These are phyloP conservation scores for Oophaga pumilio DNA, from an alignment of 2,113 vertebrate species.

Conservation along the genomic window DNA sequence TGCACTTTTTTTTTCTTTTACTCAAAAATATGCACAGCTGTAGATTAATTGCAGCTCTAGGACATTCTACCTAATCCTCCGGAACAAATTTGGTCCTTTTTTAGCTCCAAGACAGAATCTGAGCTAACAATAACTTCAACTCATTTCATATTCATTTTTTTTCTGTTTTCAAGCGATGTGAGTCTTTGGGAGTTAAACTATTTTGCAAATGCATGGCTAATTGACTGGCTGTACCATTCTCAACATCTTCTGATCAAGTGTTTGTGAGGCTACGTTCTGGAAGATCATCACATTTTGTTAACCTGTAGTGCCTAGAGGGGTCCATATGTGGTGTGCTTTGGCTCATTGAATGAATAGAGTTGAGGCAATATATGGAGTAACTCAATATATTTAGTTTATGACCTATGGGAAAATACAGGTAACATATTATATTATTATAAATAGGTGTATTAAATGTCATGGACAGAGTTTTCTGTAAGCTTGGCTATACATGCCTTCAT, in stretches of 20 bases:
- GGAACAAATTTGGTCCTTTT: constrained; percentile 51
- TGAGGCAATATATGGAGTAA: neutral
- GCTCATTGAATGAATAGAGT: neutral
- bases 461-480: too few relatives aligned
- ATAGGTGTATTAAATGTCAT: neutral
- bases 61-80: constrained; percentile 52
- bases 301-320: neutral
- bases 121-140: constrained; percentile 30
- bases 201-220: neutral
- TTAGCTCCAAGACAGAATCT: constrained; percentile 41
- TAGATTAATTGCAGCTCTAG: constrained; percentile 47
- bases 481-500: too few relatives aligned
- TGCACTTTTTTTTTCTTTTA: neutral
- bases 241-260: neutral
- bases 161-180: neutral
- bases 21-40: constrained; percentile 41
- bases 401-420: neutral
- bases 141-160: constrained; percentile 31
- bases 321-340: neutral
- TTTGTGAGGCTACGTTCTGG: neutral
- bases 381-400: neutral
- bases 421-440: neutral
- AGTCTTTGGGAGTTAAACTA: constrained; percentile 17
- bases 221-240: neutral
- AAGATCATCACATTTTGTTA: neutral